Base-by-base conservation (phyloP, 2,888 invertebrate species). In the Acanthosepion lycidas region DNA sequence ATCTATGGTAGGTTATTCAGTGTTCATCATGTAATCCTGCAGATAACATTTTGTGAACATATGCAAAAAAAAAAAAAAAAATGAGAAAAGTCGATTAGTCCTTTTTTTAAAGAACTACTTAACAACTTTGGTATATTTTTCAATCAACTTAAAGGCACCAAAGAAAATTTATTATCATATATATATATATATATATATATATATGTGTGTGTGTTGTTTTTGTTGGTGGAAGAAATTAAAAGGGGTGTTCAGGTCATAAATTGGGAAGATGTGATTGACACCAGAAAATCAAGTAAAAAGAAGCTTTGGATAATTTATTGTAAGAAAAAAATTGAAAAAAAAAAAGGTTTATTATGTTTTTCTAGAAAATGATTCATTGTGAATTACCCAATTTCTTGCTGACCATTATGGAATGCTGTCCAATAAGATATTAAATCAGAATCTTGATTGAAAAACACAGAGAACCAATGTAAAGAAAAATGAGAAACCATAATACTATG, bases 361-460 rank as follows among this genome's bases (percentile, higher is more conserved):
- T 78, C n/a, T n/a, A 33, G n/a, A 78, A 78, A 78, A n/a, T 78
- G 78, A 78, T 78, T 78, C 78, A 78, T 78, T 78, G 78, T n/a
- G n/a, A 33, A 78, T 78, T 78, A 78, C 12, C 78, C 78, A 78
- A 78, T 78, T 33, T 78, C 78, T 78, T 78, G 78, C n/a, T 78
- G 78, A 78, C 78, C n/a, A 78, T 78, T 78, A 78, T n/a, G 78
- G n/a, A 18, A 78, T 78, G 12, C 78, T n/a, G n/a, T 33, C 78
- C 33, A n/a, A 33, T 78, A 78, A 78, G 78, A 78, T 78, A 78
- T 78, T 78, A 78, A 78, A 78, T 78, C 78, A 78, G n/a, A 78
- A n/a, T 78, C 78, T 78, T 78, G 78, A 78, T 78, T 78, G n/a
- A 78, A 78, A 78, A 78, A 78, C n/a, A 9, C 9, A 33, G 18